These are phyloP conservation scores for Esperia sulphurella DNA, from an alignment of 2,888 invertebrate species.

Conservation along the genomic window DNA sequence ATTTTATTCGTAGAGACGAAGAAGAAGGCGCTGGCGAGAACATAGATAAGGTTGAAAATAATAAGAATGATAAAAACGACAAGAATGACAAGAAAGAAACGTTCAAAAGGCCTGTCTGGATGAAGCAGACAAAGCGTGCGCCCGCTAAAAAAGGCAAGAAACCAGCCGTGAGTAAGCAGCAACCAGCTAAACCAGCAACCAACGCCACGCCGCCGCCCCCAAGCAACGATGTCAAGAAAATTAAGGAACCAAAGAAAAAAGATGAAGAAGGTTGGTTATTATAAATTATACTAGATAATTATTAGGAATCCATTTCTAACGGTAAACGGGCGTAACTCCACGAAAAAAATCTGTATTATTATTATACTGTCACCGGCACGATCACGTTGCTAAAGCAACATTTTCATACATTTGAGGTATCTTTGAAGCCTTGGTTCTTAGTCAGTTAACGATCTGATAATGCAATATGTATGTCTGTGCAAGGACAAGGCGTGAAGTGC, in stretches of 20 bases:
- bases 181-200: constrained; percentile 26
- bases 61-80: constrained; percentile 64
- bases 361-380: too few relatives aligned
- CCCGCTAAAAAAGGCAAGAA: constrained; percentile 44
- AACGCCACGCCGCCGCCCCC: constrained; percentile 36
- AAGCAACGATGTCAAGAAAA: constrained; percentile 41
- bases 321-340: too few relatives aligned
- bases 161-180: constrained; percentile 39
- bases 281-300: too few relatives aligned
- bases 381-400: too few relatives aligned
- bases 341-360: too few relatives aligned
- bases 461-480: too few relatives aligned
- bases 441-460: too few relatives aligned
- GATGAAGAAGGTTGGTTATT: constrained; percentile 38
- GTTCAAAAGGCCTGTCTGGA: constrained; percentile 89
- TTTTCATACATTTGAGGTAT: too few relatives aligned
- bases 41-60: constrained; percentile 41
- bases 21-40: constrained; percentile 74
- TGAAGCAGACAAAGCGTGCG: constrained; percentile 82
- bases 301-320: too few relatives aligned
- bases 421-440: too few relatives aligned
- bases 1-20: constrained; percentile 60
- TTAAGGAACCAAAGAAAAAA: constrained; percentile 69
- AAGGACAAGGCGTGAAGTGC: too few relatives aligned
- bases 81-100: constrained; percentile 71